Base-by-base conservation (phyloP, 1,140 invertebrate species). In the Carcinoscorpius rotundicauda region DNA sequence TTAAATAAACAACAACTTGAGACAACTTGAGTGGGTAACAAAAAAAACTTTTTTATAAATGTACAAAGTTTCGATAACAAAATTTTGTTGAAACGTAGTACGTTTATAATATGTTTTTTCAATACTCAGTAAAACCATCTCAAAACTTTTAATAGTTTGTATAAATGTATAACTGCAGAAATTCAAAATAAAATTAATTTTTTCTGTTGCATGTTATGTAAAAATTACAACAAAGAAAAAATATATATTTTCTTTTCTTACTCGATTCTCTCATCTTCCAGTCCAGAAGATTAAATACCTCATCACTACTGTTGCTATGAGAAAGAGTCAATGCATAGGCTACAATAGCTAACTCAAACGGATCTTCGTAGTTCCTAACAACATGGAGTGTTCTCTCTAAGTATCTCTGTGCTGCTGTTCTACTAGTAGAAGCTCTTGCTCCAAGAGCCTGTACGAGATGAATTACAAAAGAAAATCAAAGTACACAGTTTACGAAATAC, bases 341-440 rank as follows among this genome's bases (percentile, higher is more conserved):
- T 0, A 91, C 88, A 60, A 96, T 86, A 2, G 92, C 87, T 29
- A 92, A 81, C 73, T 94, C 88, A 73, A 89, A 93, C 0, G 92
- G 86, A 65, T 86, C 82, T 4, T 86, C 86, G 53, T 80, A 80
- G 10, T 83, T 78, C 62, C 84, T 80, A 8, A 94, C 73, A 61
- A 89, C 78, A 66, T 87, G 83, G 72, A 94, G 81, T 75, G 93
- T 91, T 11, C 84, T 79, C 73, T 93, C 91, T n/a, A 97, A 79
- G 83, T 88, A 96, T 3, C 81, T 77, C 10, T 89, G 79, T 3
- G 87, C 91, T 60, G 82, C 81, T 58, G 82, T 69, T 55, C 69
- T 66, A 1, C 86, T 86, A 81, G 61, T 87, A 82, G 85, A 81
- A 6, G 89, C 87, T 66, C 82, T 81, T 0, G 86, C 81, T 52